A percentile compares a stretch with the other conserved stretches of the same genome.
Evolutionary conservation across 1,140 invertebrate species (phyloP).

Genomic region (Pachyrhynchus sulphureomaculatus): DNA sequence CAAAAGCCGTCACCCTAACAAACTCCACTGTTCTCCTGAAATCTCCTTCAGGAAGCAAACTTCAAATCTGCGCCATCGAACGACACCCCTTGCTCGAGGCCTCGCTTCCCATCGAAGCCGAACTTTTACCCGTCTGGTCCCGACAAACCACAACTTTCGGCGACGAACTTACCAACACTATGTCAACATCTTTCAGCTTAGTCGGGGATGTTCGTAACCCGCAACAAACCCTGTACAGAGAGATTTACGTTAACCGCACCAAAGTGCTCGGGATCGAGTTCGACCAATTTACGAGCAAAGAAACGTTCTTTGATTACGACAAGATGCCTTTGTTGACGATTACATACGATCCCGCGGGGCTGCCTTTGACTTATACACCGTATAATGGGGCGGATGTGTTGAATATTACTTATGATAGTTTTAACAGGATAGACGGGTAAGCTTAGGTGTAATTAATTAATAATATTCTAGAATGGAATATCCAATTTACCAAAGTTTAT

Average conservation of each 20-base stretch:
- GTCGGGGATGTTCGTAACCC: slow-evolving; percentile 80
- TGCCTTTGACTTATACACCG: slow-evolving; percentile 78
- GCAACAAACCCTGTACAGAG: slow-evolving; percentile 77
- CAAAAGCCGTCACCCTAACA: slow-evolving; percentile 70
- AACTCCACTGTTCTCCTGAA: slow-evolving; percentile 76
- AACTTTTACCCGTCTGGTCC: slow-evolving; percentile 87
- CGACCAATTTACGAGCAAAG: slow-evolving; percentile 81
- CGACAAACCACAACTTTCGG: slow-evolving; percentile 75
- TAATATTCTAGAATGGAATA: too few relatives aligned
- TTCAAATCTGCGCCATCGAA: slow-evolving; percentile 73
- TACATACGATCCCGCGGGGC: slow-evolving; percentile 81
- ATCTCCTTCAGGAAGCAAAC: slow-evolving; percentile 67
- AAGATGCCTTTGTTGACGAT: slow-evolving; percentile 80
- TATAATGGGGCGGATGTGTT: slow-evolving; percentile 71
- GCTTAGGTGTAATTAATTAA: too few relatives aligned
- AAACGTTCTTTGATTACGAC: slow-evolving; percentile 85
- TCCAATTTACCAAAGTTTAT: too few relatives aligned
- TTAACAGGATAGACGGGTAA: slow-evolving; percentile 78
- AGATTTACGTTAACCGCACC: slow-evolving; percentile 82
- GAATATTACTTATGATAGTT: slow-evolving; percentile 89
- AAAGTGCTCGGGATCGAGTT: slow-evolving; percentile 86
- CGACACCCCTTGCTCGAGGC: slow-evolving; percentile 85
- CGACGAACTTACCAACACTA: slow-evolving; percentile 71
- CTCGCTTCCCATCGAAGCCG: slow-evolving; percentile 85
- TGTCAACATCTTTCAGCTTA: slow-evolving; percentile 77